Base-by-base conservation (phyloP, 64 coral and sea anemone genomes). In the Montipora capricornis region DNA sequence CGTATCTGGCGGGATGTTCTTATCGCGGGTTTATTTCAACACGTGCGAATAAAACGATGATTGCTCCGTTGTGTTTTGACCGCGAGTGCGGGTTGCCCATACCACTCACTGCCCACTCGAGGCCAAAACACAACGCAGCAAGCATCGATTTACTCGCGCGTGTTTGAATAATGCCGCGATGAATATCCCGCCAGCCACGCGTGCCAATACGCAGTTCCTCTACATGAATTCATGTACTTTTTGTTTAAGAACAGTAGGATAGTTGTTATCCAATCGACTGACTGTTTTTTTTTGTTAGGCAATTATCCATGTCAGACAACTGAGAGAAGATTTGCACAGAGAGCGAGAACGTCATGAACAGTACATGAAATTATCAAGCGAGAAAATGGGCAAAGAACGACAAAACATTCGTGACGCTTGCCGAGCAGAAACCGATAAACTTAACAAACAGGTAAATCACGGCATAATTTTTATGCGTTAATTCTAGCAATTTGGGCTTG, bases 251-350 rank as follows among this genome's bases (percentile, higher is more conserved):
- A 8, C 16, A 1, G 11, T 6, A 11, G 11, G 3, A 57, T 57
- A 57, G 6, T 57, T 57, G 6, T 64, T 64, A 0, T 64, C 61
- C 14, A 15, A 55, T 55, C 52, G 52, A 5, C 10, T 1, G 52
- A 55, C 13, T 3, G 2, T 14, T 64, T 16, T 14, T 64, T 12
- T 64, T 12, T 10, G 46, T 76, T 1, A 97, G 96, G 96, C 93
- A 75, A 89, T 97, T 46, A 97, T 97, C 51, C 96, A 97, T 26
- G 93, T 95, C 16, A 93, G 88, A 12, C 96, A 97, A 46, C 52
- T 97, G 45, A 94, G 17, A 82, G 88, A 81, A 7, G 89, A 97
- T 55, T 49, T 92, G 49, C 89, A 89, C 16, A 89, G 91, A 15
- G 83, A 95, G 15, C 91, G 88, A 68, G 96, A 97, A 46, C 84